phyloP scores from a whole-genome alignment of 2,113 vertebrate genomes.

The Maccullochella peelii region DNA sequence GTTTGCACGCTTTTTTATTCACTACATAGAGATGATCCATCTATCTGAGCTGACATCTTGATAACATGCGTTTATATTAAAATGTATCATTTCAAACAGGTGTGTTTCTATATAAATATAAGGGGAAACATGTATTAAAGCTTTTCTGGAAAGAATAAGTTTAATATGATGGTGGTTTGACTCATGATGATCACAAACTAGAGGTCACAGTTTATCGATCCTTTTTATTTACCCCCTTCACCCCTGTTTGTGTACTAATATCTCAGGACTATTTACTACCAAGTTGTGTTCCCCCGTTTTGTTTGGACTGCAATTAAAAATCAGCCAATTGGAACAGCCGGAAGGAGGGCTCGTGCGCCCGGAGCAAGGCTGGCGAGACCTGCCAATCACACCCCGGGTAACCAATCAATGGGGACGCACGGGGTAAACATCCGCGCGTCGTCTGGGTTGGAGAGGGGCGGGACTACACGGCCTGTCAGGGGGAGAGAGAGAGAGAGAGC shows the following conservation, averaged over 20 bases:
- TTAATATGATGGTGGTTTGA: not conserved
- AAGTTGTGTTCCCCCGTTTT: conserved; percentile 72
- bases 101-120: not conserved
- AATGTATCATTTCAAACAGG: not conserved
- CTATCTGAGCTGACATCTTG: not conserved
- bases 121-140: rapidly evolving
- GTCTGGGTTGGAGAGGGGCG: conserved; percentile 82
- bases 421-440: conserved; percentile 93
- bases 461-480: conserved; percentile 81
- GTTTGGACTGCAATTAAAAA: conserved; percentile 93
- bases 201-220: conserved; percentile 18
- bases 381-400: conserved; percentile 89
- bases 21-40: not conserved
- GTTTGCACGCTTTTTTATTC: not conserved
- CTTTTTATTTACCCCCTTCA: conserved; percentile 27
- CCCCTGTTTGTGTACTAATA: conserved; percentile 46
- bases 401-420: conserved; percentile 89
- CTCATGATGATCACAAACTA: not conserved
- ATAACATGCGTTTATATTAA: not conserved
- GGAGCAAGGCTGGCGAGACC: conserved; percentile 82
- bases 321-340: conserved; percentile 94
- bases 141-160: not conserved
- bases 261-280: conserved; percentile 69
- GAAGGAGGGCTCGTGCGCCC: conserved; percentile 88
- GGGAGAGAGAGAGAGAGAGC: conserved; percentile 64